Base-by-base conservation (phyloP, 2,888 invertebrate genomes). In the Podotricha telesiphe region DNA sequence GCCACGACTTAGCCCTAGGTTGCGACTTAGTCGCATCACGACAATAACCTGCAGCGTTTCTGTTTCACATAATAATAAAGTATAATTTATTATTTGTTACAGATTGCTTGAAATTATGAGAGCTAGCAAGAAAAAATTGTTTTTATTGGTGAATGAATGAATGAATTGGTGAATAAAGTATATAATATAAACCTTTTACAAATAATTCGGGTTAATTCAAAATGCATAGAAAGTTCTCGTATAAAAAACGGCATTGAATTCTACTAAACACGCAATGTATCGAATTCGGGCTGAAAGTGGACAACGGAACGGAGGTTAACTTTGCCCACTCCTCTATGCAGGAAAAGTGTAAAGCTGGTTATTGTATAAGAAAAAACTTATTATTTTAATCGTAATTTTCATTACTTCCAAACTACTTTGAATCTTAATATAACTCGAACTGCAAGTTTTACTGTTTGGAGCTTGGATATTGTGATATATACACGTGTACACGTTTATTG, bases 21-120 rank as follows among this genome's bases (percentile, higher is more conserved):
- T 59, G 68, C n/a, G n/a, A n/a, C n/a, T n/a, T 72, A 71, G 71
- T 71, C 68, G 68, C 70, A 72, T 74, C 75, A 75, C 75, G 75
- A 75, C 73, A 69, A 47, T 72, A 74, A 72, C 75, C 73, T 55
- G 70, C 47, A 70, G 68, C 67, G 22, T 37, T 45, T 58, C 34
- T 45, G 50, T 62, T 66, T 63, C 56, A 51, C 66, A 45, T 19
- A 20, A 42, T 37, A 58, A 69, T 63, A 63, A 66, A 58, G 42
- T 45, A 59, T 5, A 13, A 59, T 59, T 42, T 59, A 45, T 45
- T 59, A 45, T 59, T 17, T 59, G 34, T 55, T 55, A 59, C 22
- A 22, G 42, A 59, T 45, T 20, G 22, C 22, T 45, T 58, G 19
- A 20, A 58, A 58, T 42, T 58, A 40, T 58, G 10, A 10, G 1